A percentile compares a stretch with the other conserved stretches of the same genome.
phyloP scores from a whole-genome alignment of 2,888 invertebrate genomes.

The Megamerina dolium region DNA sequence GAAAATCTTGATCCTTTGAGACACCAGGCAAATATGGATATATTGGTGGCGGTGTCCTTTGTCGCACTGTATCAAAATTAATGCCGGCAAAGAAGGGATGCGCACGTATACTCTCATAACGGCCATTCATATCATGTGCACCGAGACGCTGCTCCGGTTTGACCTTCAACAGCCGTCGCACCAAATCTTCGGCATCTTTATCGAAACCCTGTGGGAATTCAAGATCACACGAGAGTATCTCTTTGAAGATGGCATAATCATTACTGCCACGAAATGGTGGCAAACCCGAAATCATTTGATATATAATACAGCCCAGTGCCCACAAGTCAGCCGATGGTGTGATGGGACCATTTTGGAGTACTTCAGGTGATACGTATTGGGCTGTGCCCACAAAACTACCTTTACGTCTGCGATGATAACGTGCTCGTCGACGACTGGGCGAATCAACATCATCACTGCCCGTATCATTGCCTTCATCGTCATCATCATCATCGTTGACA shows the following conservation, averaged over 20 bases:
- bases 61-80: constrained; percentile 73
- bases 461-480: constrained; percentile 19
- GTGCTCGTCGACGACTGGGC: constrained; percentile 31
- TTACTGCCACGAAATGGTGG: constrained; percentile 88
- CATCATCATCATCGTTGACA: constrained; percentile 15
- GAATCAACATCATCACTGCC: constrained; percentile 24
- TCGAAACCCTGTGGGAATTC: constrained; percentile 90
- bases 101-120: constrained; percentile 74
- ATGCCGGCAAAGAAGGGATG: constrained; percentile 83
- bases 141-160: constrained; percentile 79
- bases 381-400: constrained; percentile 97
- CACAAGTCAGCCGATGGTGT: constrained; percentile 85
- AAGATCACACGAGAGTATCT: constrained; percentile 85
- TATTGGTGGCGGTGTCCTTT: constrained; percentile 74
- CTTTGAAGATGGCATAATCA: constrained; percentile 94
- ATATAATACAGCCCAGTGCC: constrained; percentile 95
- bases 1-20: constrained; percentile 60
- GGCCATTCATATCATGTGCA: constrained; percentile 62
- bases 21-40: constrained; percentile 73
- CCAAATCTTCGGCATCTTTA: constrained; percentile 77
- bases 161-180: constrained; percentile 76
- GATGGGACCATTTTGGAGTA: constrained; percentile 73
- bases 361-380: constrained; percentile 97
- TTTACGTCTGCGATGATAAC: constrained; percentile 50
- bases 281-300: constrained; percentile 92